Percentiles rank a stretch among this genome's conserved stretches.
Conservation (phyloP, 2,888 invertebrate genomes). For the Dasysyrphus albostriatus region DNA sequence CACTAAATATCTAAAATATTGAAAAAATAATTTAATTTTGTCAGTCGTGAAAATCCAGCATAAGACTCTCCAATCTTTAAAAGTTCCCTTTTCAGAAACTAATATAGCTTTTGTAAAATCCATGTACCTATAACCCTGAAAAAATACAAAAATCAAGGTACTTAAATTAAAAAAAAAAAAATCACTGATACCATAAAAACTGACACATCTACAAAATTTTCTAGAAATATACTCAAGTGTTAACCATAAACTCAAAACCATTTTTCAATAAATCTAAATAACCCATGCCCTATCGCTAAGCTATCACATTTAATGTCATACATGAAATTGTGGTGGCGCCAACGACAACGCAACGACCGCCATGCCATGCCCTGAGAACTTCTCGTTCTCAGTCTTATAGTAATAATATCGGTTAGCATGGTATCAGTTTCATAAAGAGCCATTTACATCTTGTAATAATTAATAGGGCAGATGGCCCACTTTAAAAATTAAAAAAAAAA, state of each 20-base stretch:
- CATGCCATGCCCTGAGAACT: neutral
- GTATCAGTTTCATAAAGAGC: constrained; percentile 70
- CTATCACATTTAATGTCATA: constrained; percentile 58
- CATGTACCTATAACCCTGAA: no score
- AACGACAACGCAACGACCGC: constrained; percentile 14
- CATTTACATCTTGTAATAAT: constrained; percentile 74
- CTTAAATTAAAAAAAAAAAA: neutral
- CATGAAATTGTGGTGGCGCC: constrained; percentile 59
- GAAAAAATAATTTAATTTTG: no score
- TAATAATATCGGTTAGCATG: constrained; percentile 50
- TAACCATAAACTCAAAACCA: neutral
- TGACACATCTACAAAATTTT: neutral
- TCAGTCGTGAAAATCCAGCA: no score
- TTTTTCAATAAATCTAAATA: constrained; percentile 48
- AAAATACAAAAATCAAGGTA: no score
- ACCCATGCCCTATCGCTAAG: constrained; percentile 61
- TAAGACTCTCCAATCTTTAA: no score
- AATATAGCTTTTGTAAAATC: no score
- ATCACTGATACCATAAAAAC: neutral
- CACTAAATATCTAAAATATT: no score
- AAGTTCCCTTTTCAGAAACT: no score
- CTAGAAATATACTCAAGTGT: neutral
- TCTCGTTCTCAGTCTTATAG: constrained; percentile 27
- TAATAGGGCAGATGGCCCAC: constrained; percentile 71
- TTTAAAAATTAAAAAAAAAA: constrained; percentile 35